Conservation (phyloP, 2,113 vertebrate genomes). For the Perca fluviatilis region DNA sequence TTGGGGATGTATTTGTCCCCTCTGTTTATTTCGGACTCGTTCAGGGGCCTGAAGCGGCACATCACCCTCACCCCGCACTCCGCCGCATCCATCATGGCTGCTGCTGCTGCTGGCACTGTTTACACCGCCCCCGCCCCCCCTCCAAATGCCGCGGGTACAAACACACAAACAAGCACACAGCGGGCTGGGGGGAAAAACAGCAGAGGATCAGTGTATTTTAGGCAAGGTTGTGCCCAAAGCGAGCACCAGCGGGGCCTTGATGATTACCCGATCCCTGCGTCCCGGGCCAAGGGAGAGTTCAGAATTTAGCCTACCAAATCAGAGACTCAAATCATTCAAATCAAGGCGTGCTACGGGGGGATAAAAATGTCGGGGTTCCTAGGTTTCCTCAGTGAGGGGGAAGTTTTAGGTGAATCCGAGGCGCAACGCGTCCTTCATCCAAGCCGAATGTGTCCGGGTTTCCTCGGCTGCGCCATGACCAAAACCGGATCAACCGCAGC, state of each 20-base stretch:
- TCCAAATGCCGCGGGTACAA: background rate
- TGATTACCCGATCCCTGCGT: background rate
- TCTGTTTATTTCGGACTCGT: slow-evolving; percentile 89
- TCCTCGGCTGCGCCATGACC: slow-evolving; percentile 55
- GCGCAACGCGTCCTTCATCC: slow-evolving; percentile 57
- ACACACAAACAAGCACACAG: background rate
- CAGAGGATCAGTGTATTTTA: background rate
- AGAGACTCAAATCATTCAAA: background rate
- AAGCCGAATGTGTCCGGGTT: background rate
- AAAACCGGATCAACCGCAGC: slow-evolving; percentile 45
- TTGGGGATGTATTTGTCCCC: slow-evolving; percentile 95
- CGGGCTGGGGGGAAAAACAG: too few relatives aligned
- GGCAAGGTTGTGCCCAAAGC: slow-evolving; percentile 1
- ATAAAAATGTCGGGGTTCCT: background rate
- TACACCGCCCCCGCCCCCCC: slow-evolving; percentile 4
- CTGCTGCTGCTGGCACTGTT: slow-evolving; percentile 7
- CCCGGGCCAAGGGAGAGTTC: slow-evolving; percentile 3
- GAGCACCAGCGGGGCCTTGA: slow-evolving; percentile 11
- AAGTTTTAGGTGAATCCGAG: slow-evolving; percentile 5
- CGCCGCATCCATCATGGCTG: slow-evolving; percentile 89
- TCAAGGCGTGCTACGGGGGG: too few relatives aligned
- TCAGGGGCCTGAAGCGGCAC: slow-evolving; percentile 94
- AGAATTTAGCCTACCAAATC: too few relatives aligned
- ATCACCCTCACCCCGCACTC: slow-evolving; percentile 96
- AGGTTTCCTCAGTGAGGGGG: background rate